Conservation (phyloP, 2,113 vertebrate species). For the Chunga burmeisteri region DNA sequence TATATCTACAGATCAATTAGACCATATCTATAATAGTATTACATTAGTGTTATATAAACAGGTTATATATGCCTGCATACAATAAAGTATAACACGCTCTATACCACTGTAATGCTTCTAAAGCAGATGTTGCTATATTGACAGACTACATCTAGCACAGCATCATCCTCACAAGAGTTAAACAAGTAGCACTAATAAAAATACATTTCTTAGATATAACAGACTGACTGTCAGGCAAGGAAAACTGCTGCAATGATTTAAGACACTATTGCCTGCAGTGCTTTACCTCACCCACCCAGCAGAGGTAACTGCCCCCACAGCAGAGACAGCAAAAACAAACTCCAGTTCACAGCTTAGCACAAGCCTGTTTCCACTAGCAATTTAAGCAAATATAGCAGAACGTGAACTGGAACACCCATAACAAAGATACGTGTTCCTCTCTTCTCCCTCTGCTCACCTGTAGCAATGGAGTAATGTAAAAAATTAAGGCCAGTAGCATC, state of each 20-base stretch:
- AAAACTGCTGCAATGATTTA: not conserved
- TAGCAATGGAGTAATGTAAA: not conserved
- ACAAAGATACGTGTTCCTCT: not conserved
- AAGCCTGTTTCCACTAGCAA: not conserved
- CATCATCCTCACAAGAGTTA: not conserved
- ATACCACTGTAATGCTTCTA: not conserved
- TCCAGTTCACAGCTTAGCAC: not conserved
- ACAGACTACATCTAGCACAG: not conserved
- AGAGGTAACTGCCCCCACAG: not conserved
- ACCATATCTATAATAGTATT: not conserved
- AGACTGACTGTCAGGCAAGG: not conserved
- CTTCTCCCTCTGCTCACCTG: not conserved
- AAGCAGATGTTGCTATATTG: not conserved
- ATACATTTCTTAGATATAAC: not conserved
- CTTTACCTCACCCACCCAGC: not conserved
- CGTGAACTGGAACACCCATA: not conserved
- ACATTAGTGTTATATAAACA: not conserved
- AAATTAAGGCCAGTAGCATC: not conserved
- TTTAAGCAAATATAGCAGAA: not conserved
- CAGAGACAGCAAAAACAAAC: not conserved
- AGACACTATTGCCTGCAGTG: not conserved
- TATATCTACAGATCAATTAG: not conserved
- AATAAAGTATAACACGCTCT: not conserved
- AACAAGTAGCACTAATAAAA: not conserved
- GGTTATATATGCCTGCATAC: not conserved